These are phyloP conservation scores for Epirrita christyi DNA, from an alignment of 2,888 invertebrate genomes.

Conservation along the genomic window DNA sequence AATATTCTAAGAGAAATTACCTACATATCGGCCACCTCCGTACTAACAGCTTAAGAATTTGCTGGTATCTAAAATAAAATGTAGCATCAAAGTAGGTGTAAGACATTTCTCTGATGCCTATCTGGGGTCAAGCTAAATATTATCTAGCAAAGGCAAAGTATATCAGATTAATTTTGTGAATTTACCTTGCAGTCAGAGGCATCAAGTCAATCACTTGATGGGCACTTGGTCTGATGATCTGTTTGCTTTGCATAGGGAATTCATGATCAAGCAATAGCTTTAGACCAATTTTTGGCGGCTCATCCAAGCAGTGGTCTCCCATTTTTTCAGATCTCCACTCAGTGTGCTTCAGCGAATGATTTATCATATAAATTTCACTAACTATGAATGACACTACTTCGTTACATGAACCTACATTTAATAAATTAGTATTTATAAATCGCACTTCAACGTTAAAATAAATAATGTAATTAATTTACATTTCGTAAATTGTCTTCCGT, in stretches of 20 bases:
- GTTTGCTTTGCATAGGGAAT: slow-evolving; percentile 90
- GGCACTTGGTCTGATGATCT: slow-evolving; percentile 86
- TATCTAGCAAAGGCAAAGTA: neutral
- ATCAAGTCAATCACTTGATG: slow-evolving; percentile 89
- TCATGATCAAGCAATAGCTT: slow-evolving; percentile 90
- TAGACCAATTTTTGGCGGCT: slow-evolving; percentile 87
- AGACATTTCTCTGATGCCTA: no score
- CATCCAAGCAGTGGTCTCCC: slow-evolving; percentile 51
- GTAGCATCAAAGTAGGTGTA: no score
- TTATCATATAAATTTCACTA: neutral
- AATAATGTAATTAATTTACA: no score
- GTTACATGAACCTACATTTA: neutral
- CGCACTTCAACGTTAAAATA: neutral
- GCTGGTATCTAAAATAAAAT: no score
- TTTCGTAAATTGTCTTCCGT: no score
- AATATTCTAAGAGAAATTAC: no score
- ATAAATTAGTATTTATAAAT: neutral
- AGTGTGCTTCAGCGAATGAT: neutral
- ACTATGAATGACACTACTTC: neutral
- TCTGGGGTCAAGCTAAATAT: no score
- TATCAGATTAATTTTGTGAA: neutral
- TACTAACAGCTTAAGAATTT: no score
- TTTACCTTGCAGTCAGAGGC: slow-evolving; percentile 89
- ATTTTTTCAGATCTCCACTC: slow-evolving; percentile 30
- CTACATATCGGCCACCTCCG: no score